Evolutionary conservation across 2,888 invertebrate genomes (phyloP).

Genomic region (Fragum sueziense): DNA sequence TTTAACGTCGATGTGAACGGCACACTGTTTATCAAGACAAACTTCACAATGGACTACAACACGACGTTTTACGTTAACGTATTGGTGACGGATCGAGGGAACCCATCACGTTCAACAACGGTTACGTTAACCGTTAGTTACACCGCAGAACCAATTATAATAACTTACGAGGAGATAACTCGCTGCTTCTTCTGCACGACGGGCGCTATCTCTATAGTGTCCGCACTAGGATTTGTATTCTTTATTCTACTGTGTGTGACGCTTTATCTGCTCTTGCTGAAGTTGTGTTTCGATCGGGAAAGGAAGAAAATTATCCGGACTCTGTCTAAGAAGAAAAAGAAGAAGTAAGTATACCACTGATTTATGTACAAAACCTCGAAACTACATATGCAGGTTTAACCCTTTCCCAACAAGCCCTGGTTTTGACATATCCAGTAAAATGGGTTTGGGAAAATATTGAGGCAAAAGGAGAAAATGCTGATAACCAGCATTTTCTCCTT

Average conservation of each 20-base stretch:
- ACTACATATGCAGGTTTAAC: too few relatives aligned
- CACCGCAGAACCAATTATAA: slow-evolving; percentile 40
- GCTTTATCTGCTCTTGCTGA: slow-evolving; percentile 24
- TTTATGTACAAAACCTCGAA: too few relatives aligned
- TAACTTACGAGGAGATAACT: slow-evolving; percentile 18
- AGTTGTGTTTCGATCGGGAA: slow-evolving; percentile 36
- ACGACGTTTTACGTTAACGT: slow-evolving; percentile 55
- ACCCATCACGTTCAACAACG: slow-evolving; percentile 36
- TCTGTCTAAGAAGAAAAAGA: slow-evolving; percentile 43
- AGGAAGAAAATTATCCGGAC: slow-evolving; percentile 37
- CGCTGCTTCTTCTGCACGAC: slow-evolving; percentile 58
- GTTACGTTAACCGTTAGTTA: slow-evolving; percentile 55
- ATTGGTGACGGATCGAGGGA: slow-evolving; percentile 46
- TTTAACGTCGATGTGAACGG: slow-evolving; percentile 49
- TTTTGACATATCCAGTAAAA: too few relatives aligned
- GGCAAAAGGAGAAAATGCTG: too few relatives aligned
- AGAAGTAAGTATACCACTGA: slow-evolving; percentile 30
- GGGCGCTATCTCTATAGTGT: slow-evolving; percentile 32
- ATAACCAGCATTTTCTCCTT: too few relatives aligned
- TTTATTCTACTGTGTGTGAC: slow-evolving; percentile 20
- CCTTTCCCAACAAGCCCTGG: too few relatives aligned
- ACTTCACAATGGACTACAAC: slow-evolving; percentile 50
- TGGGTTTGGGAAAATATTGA: too few relatives aligned
- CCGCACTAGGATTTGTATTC: slow-evolving; percentile 14
- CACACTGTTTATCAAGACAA: slow-evolving; percentile 42